A percentile compares a stretch with the other conserved stretches of the same genome.
These are phyloP conservation scores for Collichthys lucidus DNA, from an alignment of 2,113 vertebrate species.

Conservation along the genomic window DNA sequence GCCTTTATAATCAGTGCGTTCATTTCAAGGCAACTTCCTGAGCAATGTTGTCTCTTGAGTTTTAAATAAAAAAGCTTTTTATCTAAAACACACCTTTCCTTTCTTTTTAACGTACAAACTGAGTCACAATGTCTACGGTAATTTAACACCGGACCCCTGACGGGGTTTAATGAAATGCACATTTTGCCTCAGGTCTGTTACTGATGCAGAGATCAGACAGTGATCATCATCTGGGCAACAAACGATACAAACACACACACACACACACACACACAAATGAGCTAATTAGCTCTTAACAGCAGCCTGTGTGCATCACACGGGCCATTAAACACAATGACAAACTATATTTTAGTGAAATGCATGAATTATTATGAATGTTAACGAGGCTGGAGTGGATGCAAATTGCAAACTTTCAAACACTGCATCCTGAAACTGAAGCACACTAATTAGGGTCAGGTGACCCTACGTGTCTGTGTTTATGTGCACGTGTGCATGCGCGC, in stretches of 20 bases:
- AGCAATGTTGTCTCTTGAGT: constrained; percentile 23
- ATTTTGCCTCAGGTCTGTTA: background rate
- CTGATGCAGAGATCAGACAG: background rate
- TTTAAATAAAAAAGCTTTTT: too few relatives aligned
- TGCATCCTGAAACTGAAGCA: too few relatives aligned
- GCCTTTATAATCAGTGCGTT: background rate
- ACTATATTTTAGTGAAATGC: background rate
- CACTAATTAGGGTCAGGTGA: background rate
- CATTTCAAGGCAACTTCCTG: constrained; percentile 12
- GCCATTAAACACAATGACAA: background rate
- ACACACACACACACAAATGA: too few relatives aligned
- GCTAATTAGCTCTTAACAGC: background rate
- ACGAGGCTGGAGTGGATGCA: background rate
- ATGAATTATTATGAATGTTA: background rate
- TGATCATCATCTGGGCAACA: background rate
- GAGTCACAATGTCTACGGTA: background rate
- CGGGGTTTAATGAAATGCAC: constrained; percentile 26
- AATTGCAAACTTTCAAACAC: too few relatives aligned
- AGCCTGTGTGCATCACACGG: background rate
- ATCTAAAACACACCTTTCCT: background rate
- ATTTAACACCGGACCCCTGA: constrained; percentile 19
- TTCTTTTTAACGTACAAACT: background rate
- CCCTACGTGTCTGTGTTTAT: background rate
- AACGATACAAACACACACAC: too few relatives aligned
- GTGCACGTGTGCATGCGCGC: constrained; percentile 55